phyloP scores from a whole-genome alignment of 2,888 invertebrate species.

The Graphium colonna region DNA sequence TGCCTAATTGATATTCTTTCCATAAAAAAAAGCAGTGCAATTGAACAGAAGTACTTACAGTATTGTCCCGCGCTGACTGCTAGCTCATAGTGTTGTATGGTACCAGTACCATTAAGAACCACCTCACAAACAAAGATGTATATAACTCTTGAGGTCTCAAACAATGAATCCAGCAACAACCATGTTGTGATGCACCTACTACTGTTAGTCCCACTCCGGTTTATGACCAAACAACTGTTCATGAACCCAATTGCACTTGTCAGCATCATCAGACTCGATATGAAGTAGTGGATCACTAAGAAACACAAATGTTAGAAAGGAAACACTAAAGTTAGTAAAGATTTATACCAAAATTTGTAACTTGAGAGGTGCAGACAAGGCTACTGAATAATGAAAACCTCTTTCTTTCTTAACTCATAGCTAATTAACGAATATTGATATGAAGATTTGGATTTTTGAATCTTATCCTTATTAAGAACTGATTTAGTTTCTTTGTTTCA shows the following conservation, averaged over 20 bases:
- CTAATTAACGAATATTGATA: no score
- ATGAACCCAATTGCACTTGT: conserved; percentile 62
- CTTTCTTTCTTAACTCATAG: no score
- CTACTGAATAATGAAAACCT: no score
- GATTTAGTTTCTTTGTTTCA: no score
- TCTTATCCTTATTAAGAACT: no score
- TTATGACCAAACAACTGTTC: conserved; percentile 61
- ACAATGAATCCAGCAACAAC: conserved; percentile 66
- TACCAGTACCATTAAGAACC: conserved; percentile 54
- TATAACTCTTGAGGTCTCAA: conserved; percentile 64
- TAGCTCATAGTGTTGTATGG: conserved; percentile 58
- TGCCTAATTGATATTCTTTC: no score
- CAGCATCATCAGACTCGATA: conserved; percentile 56
- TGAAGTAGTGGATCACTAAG: conserved; percentile 63
- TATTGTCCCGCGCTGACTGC: conserved; percentile 63
- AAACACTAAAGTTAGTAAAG: no score
- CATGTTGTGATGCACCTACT: conserved; percentile 60
- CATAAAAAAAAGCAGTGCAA: no score
- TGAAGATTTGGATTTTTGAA: no score
- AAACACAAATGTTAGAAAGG: conserved; percentile 12
- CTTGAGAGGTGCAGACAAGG: no score
- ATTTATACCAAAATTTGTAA: no score
- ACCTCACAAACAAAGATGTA: conserved; percentile 65
- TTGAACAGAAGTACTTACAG: conserved; percentile 37
- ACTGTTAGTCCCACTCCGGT: conserved; percentile 47